Base-by-base conservation (phyloP, 2,888 invertebrate species). In the Druceiella hillmani region DNA sequence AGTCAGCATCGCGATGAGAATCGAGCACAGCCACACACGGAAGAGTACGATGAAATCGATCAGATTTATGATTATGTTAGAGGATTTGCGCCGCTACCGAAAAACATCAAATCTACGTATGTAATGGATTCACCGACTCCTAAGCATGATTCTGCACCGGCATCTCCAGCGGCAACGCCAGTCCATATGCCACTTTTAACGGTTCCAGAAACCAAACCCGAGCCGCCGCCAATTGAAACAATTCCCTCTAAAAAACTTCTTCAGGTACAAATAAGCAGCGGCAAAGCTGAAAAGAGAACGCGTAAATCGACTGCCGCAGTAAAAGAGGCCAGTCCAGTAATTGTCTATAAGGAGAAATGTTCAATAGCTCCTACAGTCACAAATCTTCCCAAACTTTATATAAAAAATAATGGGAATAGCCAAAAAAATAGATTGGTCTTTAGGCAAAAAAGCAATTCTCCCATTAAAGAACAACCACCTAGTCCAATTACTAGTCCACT, bases 51-150 rank as follows among this genome's bases (percentile, higher is more conserved):
- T 52, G 93, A 95, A 65, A 92, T 95, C 51, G 94, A 95, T 71
- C 91, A 94, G 64, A 91, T 95, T 48, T 95, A 95, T 59, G 92
- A 93, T 59, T 95, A 94, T 61, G 92, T 95, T 0, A 75, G 94
- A 45, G 93, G 94, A 1, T 86, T 94, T 51, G 92, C 92, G 33
- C 91, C 91, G 2, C 74, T 91, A 16, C 91, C 93, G 3, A 88
- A 89, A 60, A 86, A 79, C 54, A 78, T 83, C 14, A 75, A 81
- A 53, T 78, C 81, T 1, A 80, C 81, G 0, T 82, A 80, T 53
- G 66, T 63, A 0, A 70, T 66, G 43, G 72, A 72, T 15, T 34
- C 35, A 25, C 59, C 64, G 3, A 53, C 53, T 32, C 51, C 56
- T 50, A 62, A 71, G 66, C 72, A 64, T 55, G 74, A 66, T 61